phyloP scores from a whole-genome alignment of 2,888 invertebrate genomes.

The Drosophila pullipes region DNA sequence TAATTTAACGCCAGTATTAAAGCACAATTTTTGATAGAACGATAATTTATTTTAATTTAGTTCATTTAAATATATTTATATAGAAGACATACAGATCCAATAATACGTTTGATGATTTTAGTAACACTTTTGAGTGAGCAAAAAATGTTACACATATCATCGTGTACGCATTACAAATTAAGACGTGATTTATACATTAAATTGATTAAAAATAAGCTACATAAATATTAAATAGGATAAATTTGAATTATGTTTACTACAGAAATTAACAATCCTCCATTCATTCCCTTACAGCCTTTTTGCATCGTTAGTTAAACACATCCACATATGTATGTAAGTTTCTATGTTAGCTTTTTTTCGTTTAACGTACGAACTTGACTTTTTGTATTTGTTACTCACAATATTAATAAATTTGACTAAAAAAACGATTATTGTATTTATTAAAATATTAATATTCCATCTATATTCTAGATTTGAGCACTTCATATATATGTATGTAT shows the following conservation, averaged over 20 bases:
- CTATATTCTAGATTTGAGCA: conserved; percentile 5
- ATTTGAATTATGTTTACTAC: neutral
- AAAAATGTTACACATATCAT: conserved; percentile 68
- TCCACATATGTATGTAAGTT: neutral
- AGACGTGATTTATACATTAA: conserved; percentile 13
- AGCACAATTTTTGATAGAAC: conserved; percentile 30
- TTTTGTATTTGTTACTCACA: conserved; percentile 4
- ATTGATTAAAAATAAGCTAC: conserved; percentile 2
- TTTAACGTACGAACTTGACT: conserved; percentile 1
- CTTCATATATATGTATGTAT: conserved; percentile 2
- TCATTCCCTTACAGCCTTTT: conserved; percentile 37
- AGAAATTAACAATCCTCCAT: conserved; percentile 11
- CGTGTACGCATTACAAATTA: conserved; percentile 10
- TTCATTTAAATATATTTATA: conserved; percentile 18
- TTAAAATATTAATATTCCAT: conserved; percentile 11
- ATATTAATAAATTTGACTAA: conserved; percentile 18
- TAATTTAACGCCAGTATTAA: neutral
- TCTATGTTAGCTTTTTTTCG: neutral
- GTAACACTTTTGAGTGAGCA: conserved; percentile 75
- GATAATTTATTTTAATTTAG: conserved; percentile 51
- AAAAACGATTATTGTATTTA: conserved; percentile 3
- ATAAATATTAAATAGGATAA: conserved; percentile 14
- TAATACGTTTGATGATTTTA: conserved; percentile 27
- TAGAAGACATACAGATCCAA: conserved; percentile 5
- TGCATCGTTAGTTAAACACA: conserved; percentile 22